Conservation (phyloP, 2,113 vertebrate genomes). For the Xiphorhynchus elegans region DNA sequence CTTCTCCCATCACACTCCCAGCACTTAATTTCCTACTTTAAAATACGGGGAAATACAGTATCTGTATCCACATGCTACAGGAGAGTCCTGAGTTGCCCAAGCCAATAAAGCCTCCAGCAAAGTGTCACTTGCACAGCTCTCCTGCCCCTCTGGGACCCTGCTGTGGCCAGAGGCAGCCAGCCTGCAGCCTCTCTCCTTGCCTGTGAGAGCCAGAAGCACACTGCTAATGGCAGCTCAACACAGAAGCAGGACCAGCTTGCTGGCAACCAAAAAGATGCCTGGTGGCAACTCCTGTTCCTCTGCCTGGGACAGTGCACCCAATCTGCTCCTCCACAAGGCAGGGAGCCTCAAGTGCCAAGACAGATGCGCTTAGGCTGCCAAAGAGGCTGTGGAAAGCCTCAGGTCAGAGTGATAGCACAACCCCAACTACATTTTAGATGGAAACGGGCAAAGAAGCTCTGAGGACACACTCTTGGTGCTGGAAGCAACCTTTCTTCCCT, state of each 20-base stretch:
- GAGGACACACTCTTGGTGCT: background rate
- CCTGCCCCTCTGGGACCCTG: too few species aligned
- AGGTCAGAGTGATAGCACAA: background rate
- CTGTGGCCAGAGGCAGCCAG: background rate
- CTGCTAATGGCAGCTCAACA: background rate
- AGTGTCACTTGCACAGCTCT: background rate
- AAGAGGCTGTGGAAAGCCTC: background rate
- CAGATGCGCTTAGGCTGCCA: background rate
- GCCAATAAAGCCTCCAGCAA: background rate
- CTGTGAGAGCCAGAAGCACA: background rate
- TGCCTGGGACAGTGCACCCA: background rate
- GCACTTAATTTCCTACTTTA: background rate
- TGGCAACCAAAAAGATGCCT: background rate
- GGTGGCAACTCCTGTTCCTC: background rate
- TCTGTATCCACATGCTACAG: background rate
- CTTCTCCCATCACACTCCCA: background rate
- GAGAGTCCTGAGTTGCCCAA: accelerated
- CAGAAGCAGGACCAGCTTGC: background rate
- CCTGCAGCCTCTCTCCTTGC: background rate
- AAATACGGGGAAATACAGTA: background rate
- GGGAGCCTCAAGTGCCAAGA: accelerated
- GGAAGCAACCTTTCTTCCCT: background rate
- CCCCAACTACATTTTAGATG: background rate
- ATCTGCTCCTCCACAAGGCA: background rate
- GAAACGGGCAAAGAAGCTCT: background rate